These are phyloP conservation scores for Cybosia mesomella DNA, from an alignment of 2,888 invertebrate species.

Conservation along the genomic window DNA sequence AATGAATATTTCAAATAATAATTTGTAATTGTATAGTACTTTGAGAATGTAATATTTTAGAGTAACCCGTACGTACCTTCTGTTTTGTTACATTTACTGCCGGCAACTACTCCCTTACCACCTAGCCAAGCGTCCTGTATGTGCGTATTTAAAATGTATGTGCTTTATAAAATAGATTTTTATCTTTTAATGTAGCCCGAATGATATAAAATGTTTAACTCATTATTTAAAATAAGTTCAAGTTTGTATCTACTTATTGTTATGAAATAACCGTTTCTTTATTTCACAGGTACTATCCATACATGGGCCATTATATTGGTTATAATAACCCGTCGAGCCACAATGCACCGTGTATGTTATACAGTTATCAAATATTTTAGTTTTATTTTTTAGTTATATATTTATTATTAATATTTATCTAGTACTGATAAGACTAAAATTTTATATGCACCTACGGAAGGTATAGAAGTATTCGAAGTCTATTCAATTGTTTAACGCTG, in stretches of 20 bases:
- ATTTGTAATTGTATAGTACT: no score
- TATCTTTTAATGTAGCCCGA: no score
- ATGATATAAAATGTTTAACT: no score
- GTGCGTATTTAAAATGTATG: no score
- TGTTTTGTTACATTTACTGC: no score
- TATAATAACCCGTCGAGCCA: conserved; percentile 74
- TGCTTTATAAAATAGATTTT: no score
- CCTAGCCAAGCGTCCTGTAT: no score
- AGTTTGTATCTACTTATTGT: not conserved
- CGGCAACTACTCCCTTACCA: no score
- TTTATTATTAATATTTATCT: not conserved
- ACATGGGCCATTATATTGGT: conserved; percentile 73
- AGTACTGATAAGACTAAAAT: no score
- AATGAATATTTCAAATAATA: no score
- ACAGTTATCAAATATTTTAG: conserved; percentile 8
- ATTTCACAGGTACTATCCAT: conserved; percentile 73
- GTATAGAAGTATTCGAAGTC: not conserved
- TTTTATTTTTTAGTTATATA: not conserved
- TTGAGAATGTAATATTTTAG: no score
- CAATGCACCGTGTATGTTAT: conserved; percentile 76
- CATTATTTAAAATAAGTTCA: not conserved
- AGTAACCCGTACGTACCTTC: no score
- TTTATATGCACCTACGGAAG: not conserved
- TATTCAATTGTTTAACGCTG: not conserved
- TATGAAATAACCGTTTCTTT: conserved; percentile 9